These are phyloP conservation scores for Etheostoma nigrum DNA, from an alignment of 2,797 vertebrate genomes.

Conservation along the genomic window DNA sequence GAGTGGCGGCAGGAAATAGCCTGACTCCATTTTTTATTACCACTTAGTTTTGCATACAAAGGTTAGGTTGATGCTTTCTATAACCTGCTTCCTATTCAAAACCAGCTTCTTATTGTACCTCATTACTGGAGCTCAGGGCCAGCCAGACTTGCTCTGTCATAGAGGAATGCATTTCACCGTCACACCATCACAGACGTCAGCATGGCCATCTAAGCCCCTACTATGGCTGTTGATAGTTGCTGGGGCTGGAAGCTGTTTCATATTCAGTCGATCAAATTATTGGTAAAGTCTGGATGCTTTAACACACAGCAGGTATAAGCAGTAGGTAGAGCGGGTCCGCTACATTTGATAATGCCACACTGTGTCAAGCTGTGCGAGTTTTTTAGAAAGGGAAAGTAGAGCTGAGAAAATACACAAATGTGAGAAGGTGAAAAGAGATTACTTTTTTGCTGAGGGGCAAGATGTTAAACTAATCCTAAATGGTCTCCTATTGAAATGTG, in stretches of 20 bases:
- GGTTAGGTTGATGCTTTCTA: constrained; percentile 52
- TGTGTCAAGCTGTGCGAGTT: constrained; percentile 56
- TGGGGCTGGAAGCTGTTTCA: constrained; percentile 56
- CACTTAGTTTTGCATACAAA: constrained; percentile 61
- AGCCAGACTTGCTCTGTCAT: constrained; percentile 35
- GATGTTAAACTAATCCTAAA: constrained; percentile 55
- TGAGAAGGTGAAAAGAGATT: constrained; percentile 53
- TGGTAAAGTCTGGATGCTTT: constrained; percentile 55
- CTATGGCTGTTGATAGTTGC: constrained; percentile 41
- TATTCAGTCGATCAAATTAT: constrained; percentile 67
- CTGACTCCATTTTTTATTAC: constrained; percentile 60
- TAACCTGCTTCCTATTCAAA: constrained; percentile 57
- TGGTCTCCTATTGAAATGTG: constrained; percentile 38
- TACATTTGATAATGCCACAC: constrained; percentile 56
- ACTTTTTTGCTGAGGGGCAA: constrained; percentile 50
- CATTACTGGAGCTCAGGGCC: constrained; percentile 52
- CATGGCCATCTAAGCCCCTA: constrained; percentile 25
- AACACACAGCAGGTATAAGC: constrained; percentile 63
- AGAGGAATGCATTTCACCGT: constrained; percentile 47
- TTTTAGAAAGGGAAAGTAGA: constrained; percentile 31
- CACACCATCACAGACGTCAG: constrained; percentile 48
- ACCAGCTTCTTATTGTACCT: constrained; percentile 42
- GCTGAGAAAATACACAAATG: constrained; percentile 23
- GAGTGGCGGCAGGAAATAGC: constrained; percentile 65
- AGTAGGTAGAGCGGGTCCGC: constrained; percentile 48